These are phyloP conservation scores for Trichogramma evanescens DNA, from an alignment of 2,888 invertebrate genomes.

Conservation along the genomic window DNA sequence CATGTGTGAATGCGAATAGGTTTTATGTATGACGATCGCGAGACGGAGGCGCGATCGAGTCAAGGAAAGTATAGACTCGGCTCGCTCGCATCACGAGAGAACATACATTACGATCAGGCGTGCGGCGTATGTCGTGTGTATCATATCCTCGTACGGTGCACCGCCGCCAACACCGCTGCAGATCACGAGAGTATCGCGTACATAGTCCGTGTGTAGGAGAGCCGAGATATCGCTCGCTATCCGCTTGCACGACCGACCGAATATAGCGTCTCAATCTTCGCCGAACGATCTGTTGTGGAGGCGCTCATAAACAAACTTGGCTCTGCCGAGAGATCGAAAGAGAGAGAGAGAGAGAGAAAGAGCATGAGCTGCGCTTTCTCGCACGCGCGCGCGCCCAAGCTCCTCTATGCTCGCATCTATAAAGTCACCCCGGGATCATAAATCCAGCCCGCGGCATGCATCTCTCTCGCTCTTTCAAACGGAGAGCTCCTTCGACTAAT, in stretches of 20 bases:
- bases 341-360: constrained; percentile 7
- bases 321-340: constrained; percentile 21
- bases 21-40: neutral
- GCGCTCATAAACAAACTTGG: constrained; percentile 35
- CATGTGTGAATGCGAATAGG: no score
- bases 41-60: neutral
- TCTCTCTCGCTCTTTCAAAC: neutral
- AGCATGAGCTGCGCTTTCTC: neutral
- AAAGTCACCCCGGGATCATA: constrained; percentile 40
- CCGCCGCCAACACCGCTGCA: no score
- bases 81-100: neutral
- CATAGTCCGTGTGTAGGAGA: neutral
- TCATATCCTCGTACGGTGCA: no score
- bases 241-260: constrained; percentile 25
- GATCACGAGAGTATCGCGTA: no score
- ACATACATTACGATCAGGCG: no score
- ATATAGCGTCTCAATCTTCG: constrained; percentile 39
- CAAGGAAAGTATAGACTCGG: constrained; percentile 6
- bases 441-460: constrained; percentile 32
- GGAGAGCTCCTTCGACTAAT: constrained; percentile 38
- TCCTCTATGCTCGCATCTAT: constrained; percentile 30
- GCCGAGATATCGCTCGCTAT: constrained; percentile 15
- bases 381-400: neutral
- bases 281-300: constrained; percentile 26
- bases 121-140: no score